Conservation (phyloP, 2,888 invertebrate species). For the Timandra comae region DNA sequence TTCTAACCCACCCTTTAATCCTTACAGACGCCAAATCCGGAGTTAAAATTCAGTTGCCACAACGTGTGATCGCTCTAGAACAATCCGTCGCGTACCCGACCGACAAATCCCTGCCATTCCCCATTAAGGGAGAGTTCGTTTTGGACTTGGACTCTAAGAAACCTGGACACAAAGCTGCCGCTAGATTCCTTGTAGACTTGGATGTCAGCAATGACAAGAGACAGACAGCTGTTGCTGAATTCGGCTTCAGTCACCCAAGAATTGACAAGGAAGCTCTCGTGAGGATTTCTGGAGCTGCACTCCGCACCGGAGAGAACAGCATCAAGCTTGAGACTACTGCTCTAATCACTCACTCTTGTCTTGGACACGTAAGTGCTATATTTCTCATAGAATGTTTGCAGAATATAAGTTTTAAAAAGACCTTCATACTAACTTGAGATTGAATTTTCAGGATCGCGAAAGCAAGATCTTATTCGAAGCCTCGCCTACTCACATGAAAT, state of each 20-base stretch:
- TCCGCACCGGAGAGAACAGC: slow-evolving; percentile 39
- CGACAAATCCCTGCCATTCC: slow-evolving; percentile 68
- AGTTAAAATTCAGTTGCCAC: slow-evolving; percentile 80
- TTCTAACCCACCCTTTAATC: background rate
- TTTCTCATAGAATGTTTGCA: too few relatives aligned
- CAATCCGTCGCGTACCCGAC: slow-evolving; percentile 65
- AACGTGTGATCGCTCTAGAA: slow-evolving; percentile 81
- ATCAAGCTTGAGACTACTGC: slow-evolving; percentile 51
- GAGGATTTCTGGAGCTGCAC: slow-evolving; percentile 40
- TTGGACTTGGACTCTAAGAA: slow-evolving; percentile 84
- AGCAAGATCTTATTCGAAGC: slow-evolving; percentile 50
- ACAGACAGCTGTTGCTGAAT: slow-evolving; percentile 70
- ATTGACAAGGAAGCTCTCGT: slow-evolving; percentile 72
- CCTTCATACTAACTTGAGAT: too few relatives aligned
- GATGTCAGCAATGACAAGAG: slow-evolving; percentile 59
- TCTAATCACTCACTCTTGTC: slow-evolving; percentile 43
- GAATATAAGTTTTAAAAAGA: too few relatives aligned
- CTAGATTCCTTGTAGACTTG: slow-evolving; percentile 74
- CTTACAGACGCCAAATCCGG: slow-evolving; percentile 57
- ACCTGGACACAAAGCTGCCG: slow-evolving; percentile 81
- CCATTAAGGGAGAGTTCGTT: slow-evolving; percentile 78
- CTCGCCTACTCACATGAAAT: slow-evolving; percentile 49
- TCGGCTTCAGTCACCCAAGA: slow-evolving; percentile 81
- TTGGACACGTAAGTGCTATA: slow-evolving; percentile 52
- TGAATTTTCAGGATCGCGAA: slow-evolving; percentile 58